phyloP scores from a whole-genome alignment of 2,888 invertebrate species.

The Caenorhabditis sp. region DNA sequence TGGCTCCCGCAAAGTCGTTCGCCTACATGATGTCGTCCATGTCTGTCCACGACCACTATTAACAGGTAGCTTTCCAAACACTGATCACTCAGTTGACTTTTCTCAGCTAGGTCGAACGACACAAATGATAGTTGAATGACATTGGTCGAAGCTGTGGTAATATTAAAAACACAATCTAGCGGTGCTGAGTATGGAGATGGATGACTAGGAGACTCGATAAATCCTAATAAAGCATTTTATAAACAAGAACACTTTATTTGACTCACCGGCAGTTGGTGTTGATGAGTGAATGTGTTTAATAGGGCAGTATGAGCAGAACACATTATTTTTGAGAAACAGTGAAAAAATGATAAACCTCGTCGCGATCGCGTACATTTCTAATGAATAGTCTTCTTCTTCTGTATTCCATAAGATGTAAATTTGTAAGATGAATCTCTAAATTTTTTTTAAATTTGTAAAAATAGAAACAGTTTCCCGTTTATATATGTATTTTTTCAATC shows the following conservation, averaged over 20 bases:
- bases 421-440: too few relatives aligned
- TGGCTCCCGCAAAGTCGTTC: constrained; percentile 66
- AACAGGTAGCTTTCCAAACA: constrained; percentile 77
- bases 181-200: constrained; percentile 67
- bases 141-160: constrained; percentile 64
- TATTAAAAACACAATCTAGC: constrained; percentile 67
- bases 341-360: background rate
- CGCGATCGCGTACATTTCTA: background rate
- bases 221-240: constrained; percentile 26
- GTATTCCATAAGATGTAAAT: too few relatives aligned
- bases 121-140: constrained; percentile 72
- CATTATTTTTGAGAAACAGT: background rate
- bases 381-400: background rate
- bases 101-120: constrained; percentile 67
- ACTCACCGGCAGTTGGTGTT: constrained; percentile 49
- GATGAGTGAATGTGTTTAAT: constrained; percentile 53
- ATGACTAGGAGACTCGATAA: constrained; percentile 64
- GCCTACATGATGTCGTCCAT: constrained; percentile 68
- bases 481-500: too few relatives aligned
- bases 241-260: background rate
- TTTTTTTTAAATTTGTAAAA: too few relatives aligned
- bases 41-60: constrained; percentile 69
- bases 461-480: too few relatives aligned
- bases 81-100: constrained; percentile 62
- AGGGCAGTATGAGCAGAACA: constrained; percentile 36